Evolutionary conservation across 2,888 invertebrate genomes (phyloP).

Genomic region (Plutella xylostella): DNA sequence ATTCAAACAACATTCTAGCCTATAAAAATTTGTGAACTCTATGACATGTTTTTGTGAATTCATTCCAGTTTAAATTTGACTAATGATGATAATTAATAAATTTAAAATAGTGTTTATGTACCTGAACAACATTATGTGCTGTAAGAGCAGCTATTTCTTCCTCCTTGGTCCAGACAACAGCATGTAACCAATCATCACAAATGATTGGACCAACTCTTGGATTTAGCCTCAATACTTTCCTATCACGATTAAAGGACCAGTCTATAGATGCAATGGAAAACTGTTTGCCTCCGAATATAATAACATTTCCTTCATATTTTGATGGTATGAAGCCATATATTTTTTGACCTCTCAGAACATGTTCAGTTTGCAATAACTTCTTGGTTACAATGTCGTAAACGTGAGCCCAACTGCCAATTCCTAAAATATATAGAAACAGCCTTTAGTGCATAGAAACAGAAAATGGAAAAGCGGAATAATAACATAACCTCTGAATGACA

Average conservation of each 20-base stretch:
- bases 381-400: constrained; percentile 31
- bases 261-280: constrained; percentile 35
- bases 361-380: constrained; percentile 26
- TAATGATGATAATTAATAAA: neutral
- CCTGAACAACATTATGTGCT: constrained; percentile 74
- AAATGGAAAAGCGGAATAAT: neutral
- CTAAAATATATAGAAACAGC: constrained; percentile 36
- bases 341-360: constrained; percentile 57
- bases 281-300: constrained; percentile 71
- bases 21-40: too few relatives aligned
- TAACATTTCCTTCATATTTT: constrained; percentile 30
- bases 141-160: constrained; percentile 67
- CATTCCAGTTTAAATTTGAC: neutral
- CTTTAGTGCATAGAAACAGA: neutral
- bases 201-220: constrained; percentile 28
- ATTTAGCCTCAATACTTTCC: constrained; percentile 16
- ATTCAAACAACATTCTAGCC: too few relatives aligned
- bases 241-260: constrained; percentile 10
- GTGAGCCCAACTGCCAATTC: constrained; percentile 61
- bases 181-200: constrained; percentile 76
- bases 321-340: constrained; percentile 66
- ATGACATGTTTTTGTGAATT: too few relatives aligned
- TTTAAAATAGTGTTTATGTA: constrained; percentile 20
- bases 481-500: constrained; percentile 14
- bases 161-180: constrained; percentile 59